These are phyloP conservation scores for Hycleus cichorii DNA, from an alignment of 1,140 invertebrate genomes.

Conservation along the genomic window DNA sequence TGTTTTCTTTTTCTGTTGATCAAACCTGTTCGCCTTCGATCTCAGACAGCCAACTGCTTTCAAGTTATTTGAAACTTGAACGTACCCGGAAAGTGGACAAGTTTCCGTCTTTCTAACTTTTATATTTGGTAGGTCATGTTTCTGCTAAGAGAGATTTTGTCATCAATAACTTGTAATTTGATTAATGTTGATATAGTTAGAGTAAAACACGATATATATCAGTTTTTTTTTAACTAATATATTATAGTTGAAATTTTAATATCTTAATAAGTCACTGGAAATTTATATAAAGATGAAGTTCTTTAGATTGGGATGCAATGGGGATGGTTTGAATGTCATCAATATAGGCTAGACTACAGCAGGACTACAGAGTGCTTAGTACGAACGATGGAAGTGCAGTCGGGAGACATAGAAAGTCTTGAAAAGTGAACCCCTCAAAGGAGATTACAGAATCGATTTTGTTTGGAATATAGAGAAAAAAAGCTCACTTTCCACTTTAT, in stretches of 20 bases:
- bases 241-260: no score
- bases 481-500: conserved; percentile 29
- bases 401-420: conserved; percentile 8
- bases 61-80: conserved; percentile 8
- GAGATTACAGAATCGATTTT: conserved; percentile 31
- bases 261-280: no score
- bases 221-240: no score
- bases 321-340: not conserved
- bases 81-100: conserved; percentile 12
- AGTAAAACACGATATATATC: no score
- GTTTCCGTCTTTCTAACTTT: conserved; percentile 6
- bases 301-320: no score
- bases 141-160: conserved; percentile 2
- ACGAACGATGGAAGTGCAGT: conserved; percentile 9
- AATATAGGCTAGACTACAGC: conserved; percentile 8
- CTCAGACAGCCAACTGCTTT: conserved; percentile 9
- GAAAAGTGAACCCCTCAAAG: conserved; percentile 23
- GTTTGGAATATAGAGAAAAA: conserved; percentile 21
- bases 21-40: conserved; percentile 11
- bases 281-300: no score
- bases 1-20: no score
- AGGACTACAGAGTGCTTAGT: conserved; percentile 10
- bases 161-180: conserved; percentile 5
- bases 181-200: not conserved
- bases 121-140: conserved; percentile 9